Base-by-base conservation (phyloP, 2,888 invertebrate species). In the Torymus texanus region DNA sequence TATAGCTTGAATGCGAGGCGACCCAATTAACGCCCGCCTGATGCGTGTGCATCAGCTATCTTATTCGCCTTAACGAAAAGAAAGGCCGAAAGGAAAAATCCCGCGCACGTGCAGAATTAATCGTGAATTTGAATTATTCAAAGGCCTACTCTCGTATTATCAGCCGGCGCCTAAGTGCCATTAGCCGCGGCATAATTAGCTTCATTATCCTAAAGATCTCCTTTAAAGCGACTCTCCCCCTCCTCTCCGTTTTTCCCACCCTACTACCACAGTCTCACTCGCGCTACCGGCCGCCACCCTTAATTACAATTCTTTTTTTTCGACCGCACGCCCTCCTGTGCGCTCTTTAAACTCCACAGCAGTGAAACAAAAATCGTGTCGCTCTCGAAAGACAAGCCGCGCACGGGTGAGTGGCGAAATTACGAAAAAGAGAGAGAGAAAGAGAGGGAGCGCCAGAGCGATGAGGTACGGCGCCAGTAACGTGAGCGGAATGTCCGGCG, bases 401-500 rank as follows among this genome's bases (percentile, higher is more conserved):
- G 66, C 18, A 50, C 14, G 73, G n/a, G 63, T 65, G n/a, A 56
- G 41, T 41, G 29, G 8, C 50, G 62, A 70, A 76, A 76, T 70
- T 70, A 63, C 59, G 18, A 66, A 66, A 71, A 51, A 65, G 51
- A 21, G 16, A 12, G 29, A 21, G 51, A 21, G 61, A 2, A 3
- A n/a, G 21, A 53, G 55, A 55, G 68, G 8, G 58, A 51, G 16
- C 12, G 18, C 12, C 21, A 55, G n/a, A 14, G 63, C 16, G 18
- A 41, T 41, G 41, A 41, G 8, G 41, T 41, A 41, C 41, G 41
- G 41, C 41, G 41, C 41, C n/a, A 21, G 74, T 67, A 79, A 80
- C 76, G 75, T 76, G 79, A 73, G 72, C 73, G 70, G 76, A 80
- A 80, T 76, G 73, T 80, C 76, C 76, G 76, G 51, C 51, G 63